phyloP scores from a whole-genome alignment of 1,140 invertebrate genomes.

The Frieseomelitta varia region DNA sequence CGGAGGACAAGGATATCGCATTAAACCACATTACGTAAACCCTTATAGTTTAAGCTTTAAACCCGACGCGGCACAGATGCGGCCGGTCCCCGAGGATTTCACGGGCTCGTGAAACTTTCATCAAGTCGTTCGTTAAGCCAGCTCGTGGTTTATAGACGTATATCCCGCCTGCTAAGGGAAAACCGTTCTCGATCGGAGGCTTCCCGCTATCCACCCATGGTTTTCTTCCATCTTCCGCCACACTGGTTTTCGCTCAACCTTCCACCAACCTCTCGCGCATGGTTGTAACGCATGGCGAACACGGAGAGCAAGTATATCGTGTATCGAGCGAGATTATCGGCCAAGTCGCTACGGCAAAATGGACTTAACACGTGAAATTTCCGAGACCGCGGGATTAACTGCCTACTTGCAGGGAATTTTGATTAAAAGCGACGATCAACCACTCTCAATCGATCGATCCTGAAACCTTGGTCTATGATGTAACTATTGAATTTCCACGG shows the following conservation, averaged over 20 bases:
- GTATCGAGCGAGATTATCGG: slow-evolving; percentile 17
- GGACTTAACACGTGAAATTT: slow-evolving; percentile 22
- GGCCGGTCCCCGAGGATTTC: slow-evolving; percentile 52
- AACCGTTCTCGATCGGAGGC: slow-evolving; percentile 10
- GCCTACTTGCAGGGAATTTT: neutral
- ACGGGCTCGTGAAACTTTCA: slow-evolving; percentile 59
- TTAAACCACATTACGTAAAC: slow-evolving; percentile 69
- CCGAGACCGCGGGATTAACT: neutral
- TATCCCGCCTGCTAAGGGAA: neutral
- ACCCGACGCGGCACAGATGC: slow-evolving; percentile 56
- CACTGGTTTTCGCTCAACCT: neutral
- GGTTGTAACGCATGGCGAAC: neutral
- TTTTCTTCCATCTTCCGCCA: slow-evolving; percentile 6
- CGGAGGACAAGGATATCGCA: slow-evolving; percentile 64
- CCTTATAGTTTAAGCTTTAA: slow-evolving; percentile 65
- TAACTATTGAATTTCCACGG: too few relatives aligned
- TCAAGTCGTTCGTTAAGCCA: slow-evolving; percentile 66
- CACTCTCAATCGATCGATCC: too few relatives aligned
- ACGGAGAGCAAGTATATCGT: neutral
- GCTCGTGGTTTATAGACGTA: slow-evolving; percentile 50
- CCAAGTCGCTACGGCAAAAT: neutral
- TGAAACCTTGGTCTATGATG: too few relatives aligned
- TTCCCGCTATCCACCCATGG: neutral
- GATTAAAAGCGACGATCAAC: neutral
- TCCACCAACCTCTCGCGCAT: too few relatives aligned